phyloP scores from a whole-genome alignment of 2,113 vertebrate genomes.

The Ariopsis seemanni region DNA sequence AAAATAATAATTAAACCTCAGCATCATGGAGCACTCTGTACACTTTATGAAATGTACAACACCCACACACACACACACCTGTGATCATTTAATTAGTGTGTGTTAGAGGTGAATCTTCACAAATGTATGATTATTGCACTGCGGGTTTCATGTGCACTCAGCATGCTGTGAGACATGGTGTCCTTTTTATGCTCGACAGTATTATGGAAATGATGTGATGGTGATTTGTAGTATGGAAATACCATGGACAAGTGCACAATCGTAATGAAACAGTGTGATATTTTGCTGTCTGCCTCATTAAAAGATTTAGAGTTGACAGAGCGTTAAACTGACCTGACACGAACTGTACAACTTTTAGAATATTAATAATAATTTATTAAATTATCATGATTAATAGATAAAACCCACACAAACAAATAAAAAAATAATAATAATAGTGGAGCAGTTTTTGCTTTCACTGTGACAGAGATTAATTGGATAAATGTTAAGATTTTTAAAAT shows the following conservation, averaged over 20 bases:
- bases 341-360: background rate
- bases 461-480: background rate
- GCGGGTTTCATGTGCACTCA: constrained; percentile 9
- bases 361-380: background rate
- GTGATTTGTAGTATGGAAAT: constrained; percentile 6
- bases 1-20: background rate
- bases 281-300: background rate
- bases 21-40: background rate
- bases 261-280: background rate
- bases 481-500: background rate
- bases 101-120: constrained; percentile 17
- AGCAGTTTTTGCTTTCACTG: background rate
- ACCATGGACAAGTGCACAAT: background rate
- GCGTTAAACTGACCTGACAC: constrained; percentile 5
- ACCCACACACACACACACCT: constrained; percentile 25
- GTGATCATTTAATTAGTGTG: constrained; percentile 35
- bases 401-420: background rate
- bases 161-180: constrained; percentile 3
- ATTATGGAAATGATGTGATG: constrained; percentile 1
- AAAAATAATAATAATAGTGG: background rate
- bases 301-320: constrained; percentile 4
- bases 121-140: constrained; percentile 27
- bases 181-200: constrained; percentile 14
- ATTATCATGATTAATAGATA: background rate
- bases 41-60: background rate